These are phyloP conservation scores for Zootoca vivipara DNA, from an alignment of 2,113 vertebrate species.

Conservation along the genomic window DNA sequence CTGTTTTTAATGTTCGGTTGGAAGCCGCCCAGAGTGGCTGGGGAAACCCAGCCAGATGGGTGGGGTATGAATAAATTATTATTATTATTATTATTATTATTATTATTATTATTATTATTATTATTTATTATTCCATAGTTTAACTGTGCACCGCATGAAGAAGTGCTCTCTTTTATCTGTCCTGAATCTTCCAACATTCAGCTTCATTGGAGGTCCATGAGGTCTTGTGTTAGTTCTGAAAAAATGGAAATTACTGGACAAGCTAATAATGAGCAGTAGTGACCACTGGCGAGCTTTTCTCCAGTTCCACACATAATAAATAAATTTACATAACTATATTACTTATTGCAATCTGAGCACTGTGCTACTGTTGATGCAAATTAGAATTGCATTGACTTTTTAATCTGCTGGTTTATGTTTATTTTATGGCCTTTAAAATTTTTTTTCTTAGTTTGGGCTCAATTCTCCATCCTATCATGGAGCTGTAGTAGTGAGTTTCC, in stretches of 20 bases:
- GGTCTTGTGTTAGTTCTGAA: not conserved
- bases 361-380: not conserved
- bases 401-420: not conserved
- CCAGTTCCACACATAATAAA: not conserved
- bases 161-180: no score
- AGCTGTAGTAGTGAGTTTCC: not conserved
- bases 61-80: no score
- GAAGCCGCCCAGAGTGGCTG: no score
- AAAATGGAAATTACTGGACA: not conserved
- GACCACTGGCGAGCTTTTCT: not conserved
- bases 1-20: no score
- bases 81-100: no score
- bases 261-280: no score
- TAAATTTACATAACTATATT: not conserved
- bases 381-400: not conserved
- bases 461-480: not conserved
- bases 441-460: not conserved
- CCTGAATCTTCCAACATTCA: no score
- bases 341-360: not conserved
- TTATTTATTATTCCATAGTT: no score
- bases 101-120: no score
- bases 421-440: not conserved
- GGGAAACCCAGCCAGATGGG: no score
- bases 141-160: no score
- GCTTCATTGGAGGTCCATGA: no score